A percentile compares a stretch with the other conserved stretches of the same genome.
These are phyloP conservation scores for Nesometra sesokonis DNA, from an alignment of 35 echinoderm and acorn worm species.

Conservation along the genomic window DNA sequence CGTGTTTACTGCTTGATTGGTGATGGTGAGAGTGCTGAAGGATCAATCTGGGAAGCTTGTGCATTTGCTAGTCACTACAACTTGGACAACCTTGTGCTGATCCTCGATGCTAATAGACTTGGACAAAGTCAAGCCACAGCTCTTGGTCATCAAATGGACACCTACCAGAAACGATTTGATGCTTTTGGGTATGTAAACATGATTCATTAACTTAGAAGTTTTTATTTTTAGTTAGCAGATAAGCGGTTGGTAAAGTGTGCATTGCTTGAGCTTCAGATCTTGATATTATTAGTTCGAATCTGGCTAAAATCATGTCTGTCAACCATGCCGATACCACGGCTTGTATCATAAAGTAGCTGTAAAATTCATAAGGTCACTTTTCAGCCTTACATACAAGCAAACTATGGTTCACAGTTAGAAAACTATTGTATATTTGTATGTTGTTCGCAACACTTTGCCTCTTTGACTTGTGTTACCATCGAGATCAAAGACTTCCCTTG, in stretches of 20 bases:
- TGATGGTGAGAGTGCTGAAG: constrained; percentile 95
- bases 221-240: not conserved
- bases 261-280: not conserved
- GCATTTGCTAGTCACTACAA: constrained; percentile 98
- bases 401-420: too few species aligned
- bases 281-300: too few species aligned
- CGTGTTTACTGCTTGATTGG: constrained; percentile 94
- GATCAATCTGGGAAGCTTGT: constrained; percentile 88
- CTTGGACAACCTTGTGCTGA: constrained; percentile 93
- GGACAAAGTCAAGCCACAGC: constrained; percentile 78
- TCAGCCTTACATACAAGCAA: too few species aligned
- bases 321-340: too few species aligned
- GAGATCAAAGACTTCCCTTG: not conserved
- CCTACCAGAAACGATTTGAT: constrained; percentile 54
- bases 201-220: too few species aligned
- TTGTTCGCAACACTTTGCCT: not conserved
- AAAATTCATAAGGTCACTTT: too few species aligned
- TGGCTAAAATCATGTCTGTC: too few species aligned
- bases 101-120: constrained; percentile 92
- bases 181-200: constrained; percentile 84
- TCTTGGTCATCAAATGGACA: constrained; percentile 65
- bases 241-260: not conserved
- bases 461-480: not conserved
- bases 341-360: too few species aligned
- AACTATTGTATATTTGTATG: too few species aligned